phyloP scores from a whole-genome alignment of 2,888 invertebrate genomes.

The Gymnosoma rotundatum region DNA sequence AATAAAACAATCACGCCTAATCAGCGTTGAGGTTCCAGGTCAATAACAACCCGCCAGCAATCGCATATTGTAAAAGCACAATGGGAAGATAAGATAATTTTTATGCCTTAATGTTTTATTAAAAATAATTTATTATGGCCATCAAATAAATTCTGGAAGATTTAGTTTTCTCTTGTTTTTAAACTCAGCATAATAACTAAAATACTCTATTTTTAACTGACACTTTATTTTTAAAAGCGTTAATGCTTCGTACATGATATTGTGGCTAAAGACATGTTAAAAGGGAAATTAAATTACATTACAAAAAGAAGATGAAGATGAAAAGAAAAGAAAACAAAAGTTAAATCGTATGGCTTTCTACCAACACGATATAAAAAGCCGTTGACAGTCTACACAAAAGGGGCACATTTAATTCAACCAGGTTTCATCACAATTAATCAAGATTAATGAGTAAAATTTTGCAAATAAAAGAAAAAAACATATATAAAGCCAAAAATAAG shows the following conservation, averaged over 20 bases:
- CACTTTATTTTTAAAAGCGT: too few relatives aligned
- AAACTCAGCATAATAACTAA: too few relatives aligned
- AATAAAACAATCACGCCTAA: too few relatives aligned
- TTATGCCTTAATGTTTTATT: too few relatives aligned
- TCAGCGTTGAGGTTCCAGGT: too few relatives aligned
- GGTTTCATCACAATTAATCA: constrained; percentile 41
- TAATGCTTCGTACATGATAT: not conserved
- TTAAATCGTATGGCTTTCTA: constrained; percentile 17
- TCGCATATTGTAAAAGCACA: too few relatives aligned
- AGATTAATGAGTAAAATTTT: constrained; percentile 47
- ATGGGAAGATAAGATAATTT: too few relatives aligned
- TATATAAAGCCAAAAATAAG: not conserved
- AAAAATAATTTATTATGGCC: too few relatives aligned
- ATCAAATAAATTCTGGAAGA: too few relatives aligned
- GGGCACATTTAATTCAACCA: constrained; percentile 12
- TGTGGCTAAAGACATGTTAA: not conserved
- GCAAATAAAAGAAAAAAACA: constrained; percentile 4
- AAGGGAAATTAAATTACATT: constrained; percentile 6
- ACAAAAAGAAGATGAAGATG: not conserved
- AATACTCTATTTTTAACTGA: too few relatives aligned
- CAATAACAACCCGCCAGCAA: too few relatives aligned
- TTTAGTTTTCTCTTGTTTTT: too few relatives aligned
- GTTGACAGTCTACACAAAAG: constrained; percentile 37
- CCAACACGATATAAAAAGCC: constrained; percentile 35
- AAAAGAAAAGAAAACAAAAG: constrained; percentile 25